These are phyloP conservation scores for Plecotus auritus DNA, from an alignment of 2,113 vertebrate species.

Conservation along the genomic window DNA sequence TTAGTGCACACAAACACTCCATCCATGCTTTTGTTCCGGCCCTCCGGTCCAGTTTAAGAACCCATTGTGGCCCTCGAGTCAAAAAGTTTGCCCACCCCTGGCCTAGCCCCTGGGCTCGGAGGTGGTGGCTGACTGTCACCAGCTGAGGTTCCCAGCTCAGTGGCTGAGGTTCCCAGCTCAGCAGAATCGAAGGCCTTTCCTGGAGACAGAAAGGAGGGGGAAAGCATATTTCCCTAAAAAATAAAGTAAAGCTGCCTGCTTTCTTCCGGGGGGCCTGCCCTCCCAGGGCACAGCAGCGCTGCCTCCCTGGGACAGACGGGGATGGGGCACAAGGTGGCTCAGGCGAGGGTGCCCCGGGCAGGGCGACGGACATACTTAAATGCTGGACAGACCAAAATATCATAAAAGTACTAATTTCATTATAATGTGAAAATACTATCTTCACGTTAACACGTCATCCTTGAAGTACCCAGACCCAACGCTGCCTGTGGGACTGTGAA, in stretches of 20 bases:
- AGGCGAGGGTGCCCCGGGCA: not conserved
- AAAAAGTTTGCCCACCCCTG: no score
- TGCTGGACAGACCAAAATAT: not conserved
- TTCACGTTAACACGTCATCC: not conserved
- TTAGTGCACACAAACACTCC: no score
- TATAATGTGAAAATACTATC: not conserved
- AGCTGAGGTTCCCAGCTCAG: no score
- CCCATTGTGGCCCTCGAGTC: no score
- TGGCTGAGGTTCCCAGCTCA: no score
- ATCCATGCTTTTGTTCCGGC: no score
- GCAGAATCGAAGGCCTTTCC: not conserved
- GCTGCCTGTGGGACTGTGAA: not conserved
- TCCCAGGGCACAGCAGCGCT: not conserved
- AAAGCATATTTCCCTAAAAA: constrained; percentile 1
- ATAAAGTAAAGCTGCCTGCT: not conserved
- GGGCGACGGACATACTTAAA: not conserved
- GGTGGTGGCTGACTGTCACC: no score
- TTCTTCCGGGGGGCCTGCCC: not conserved
- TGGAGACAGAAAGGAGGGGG: not conserved
- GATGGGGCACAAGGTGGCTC: not conserved
- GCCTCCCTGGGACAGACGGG: not conserved
- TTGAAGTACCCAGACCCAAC: not conserved
- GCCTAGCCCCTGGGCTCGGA: no score
- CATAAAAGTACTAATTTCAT: not conserved
- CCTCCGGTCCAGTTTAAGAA: no score